A percentile compares a stretch with the other conserved stretches of the same genome.
These are phyloP conservation scores for Oreochromis niloticus DNA, from an alignment of 2,113 vertebrate genomes.

Conservation along the genomic window DNA sequence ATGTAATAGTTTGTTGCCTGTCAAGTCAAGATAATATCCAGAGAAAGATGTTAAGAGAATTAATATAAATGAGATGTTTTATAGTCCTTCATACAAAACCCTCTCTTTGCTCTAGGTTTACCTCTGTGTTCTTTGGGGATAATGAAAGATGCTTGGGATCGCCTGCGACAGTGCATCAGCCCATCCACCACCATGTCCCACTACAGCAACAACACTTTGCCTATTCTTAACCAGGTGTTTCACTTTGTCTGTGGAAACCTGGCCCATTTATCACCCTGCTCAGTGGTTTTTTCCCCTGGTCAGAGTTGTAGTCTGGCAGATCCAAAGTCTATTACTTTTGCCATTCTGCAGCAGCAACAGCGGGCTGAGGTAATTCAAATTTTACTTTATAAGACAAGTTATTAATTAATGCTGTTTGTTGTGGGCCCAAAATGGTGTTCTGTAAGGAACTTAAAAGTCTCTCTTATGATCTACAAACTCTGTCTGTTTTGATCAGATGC, in stretches of 20 bases:
- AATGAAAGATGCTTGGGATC: slow-evolving; percentile 79
- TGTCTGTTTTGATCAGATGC: slow-evolving; percentile 56
- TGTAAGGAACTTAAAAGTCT: not conserved
- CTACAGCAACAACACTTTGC: slow-evolving; percentile 39
- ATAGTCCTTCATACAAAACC: not conserved
- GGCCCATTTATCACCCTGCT: slow-evolving; percentile 7
- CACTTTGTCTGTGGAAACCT: slow-evolving; percentile 73
- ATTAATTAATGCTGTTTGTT: not conserved
- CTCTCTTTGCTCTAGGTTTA: slow-evolving; percentile 45
- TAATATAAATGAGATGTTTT: not conserved
- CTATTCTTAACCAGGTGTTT: slow-evolving; percentile 73
- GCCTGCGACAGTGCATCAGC: slow-evolving; percentile 76
- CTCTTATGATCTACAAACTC: not conserved
- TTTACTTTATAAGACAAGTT: not conserved
- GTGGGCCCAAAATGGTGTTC: not conserved
- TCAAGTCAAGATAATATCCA: not conserved
- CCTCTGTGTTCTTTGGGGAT: slow-evolving; percentile 76
- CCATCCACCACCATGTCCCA: slow-evolving; percentile 45
- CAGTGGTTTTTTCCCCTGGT: slow-evolving; percentile 21
- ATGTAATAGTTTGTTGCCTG: not conserved
- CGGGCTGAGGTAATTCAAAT: slow-evolving; percentile 67
- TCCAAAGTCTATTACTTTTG: slow-evolving; percentile 69
- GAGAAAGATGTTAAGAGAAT: not conserved
- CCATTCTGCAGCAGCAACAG: slow-evolving; percentile 76
- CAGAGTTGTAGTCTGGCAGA: slow-evolving; percentile 62